Percentiles rank a stretch among this genome's conserved stretches.
These are phyloP conservation scores for Phenganax stokvisi DNA, from an alignment of 92 coral and sea anemone species.

Conservation along the genomic window DNA sequence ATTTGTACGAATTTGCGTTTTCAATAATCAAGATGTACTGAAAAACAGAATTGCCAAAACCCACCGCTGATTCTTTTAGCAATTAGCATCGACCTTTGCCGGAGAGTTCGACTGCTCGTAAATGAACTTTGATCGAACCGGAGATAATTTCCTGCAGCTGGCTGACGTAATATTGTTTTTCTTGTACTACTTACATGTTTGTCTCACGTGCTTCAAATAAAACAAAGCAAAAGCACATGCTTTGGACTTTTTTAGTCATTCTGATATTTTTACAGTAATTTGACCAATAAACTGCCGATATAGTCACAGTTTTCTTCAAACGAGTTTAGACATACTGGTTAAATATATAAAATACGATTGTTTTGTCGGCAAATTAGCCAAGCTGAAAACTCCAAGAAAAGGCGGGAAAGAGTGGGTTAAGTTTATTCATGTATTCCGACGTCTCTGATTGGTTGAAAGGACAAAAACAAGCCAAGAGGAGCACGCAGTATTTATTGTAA, in stretches of 20 bases:
- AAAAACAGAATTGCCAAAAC: no score
- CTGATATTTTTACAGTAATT: no score
- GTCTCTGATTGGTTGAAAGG: slow-evolving; percentile 2
- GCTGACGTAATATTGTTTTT: not conserved
- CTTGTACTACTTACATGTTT: not conserved
- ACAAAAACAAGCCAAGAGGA: not conserved
- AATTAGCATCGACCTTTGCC: no score
- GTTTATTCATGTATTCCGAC: slow-evolving; percentile 1
- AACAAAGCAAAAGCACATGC: not conserved
- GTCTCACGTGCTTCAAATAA: slow-evolving; percentile 1
- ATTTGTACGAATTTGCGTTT: no score
- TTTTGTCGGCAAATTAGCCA: not conserved
- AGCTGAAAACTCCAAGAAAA: not conserved
- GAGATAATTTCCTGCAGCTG: not conserved
- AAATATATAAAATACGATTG: not conserved
- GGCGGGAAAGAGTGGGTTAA: not conserved
- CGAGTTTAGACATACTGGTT: no score
- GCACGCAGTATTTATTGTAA: not conserved
- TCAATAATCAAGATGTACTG: no score
- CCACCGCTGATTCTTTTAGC: no score
- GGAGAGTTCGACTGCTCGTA: not conserved
- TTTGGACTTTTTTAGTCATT: no score
- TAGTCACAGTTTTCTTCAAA: not conserved
- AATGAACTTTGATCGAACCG: not conserved
- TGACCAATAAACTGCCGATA: no score